phyloP scores from a whole-genome alignment of 2,888 invertebrate genomes.

The Epinotia ramella region DNA sequence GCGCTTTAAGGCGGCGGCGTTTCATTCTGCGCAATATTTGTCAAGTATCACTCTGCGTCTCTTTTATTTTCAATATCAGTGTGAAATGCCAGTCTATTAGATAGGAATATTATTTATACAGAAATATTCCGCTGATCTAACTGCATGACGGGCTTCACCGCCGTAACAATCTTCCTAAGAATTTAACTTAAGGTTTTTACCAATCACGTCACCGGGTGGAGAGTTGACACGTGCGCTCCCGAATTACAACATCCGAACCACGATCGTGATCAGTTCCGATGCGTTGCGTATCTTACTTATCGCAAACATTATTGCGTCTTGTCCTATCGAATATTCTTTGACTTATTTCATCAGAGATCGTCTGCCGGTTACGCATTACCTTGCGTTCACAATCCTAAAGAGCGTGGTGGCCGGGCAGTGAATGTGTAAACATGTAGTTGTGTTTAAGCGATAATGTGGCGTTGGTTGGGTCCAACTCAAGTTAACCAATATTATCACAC shows the following conservation, averaged over 20 bases:
- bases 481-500: too few relatives aligned
- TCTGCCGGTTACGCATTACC: background rate
- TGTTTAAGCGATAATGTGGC: background rate
- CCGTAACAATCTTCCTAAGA: background rate
- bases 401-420: background rate
- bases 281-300: constrained; percentile 13
- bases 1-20: background rate
- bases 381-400: background rate
- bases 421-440: background rate
- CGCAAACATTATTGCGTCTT: constrained; percentile 8
- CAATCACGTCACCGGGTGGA: constrained; percentile 1
- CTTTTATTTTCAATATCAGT: background rate
- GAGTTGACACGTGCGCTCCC: constrained; percentile 21
- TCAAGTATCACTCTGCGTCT: background rate
- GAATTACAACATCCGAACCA: constrained; percentile 7
- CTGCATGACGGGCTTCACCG: background rate
- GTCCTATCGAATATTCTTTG: background rate
- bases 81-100: background rate
- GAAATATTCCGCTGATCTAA: background rate
- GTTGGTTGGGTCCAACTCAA: too few relatives aligned
- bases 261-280: background rate
- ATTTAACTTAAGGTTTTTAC: background rate
- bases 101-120: background rate
- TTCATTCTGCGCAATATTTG: background rate
- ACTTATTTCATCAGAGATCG: constrained; percentile 1